These are phyloP conservation scores for Tipula vernalis DNA, from an alignment of 2,888 invertebrate genomes.

Conservation along the genomic window DNA sequence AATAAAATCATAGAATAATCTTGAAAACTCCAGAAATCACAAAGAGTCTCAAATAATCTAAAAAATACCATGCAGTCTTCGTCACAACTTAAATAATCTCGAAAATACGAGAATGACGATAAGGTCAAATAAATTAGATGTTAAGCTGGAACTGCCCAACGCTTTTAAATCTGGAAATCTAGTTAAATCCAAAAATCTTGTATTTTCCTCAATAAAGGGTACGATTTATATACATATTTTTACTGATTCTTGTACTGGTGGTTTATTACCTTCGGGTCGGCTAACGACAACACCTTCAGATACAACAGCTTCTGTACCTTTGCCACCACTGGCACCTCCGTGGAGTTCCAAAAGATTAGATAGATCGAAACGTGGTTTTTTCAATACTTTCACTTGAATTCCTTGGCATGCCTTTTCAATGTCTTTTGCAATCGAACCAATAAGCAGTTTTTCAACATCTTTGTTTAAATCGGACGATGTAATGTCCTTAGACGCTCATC, in stretches of 20 bases:
- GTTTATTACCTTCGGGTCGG: slow-evolving; percentile 93
- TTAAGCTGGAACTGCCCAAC: no score
- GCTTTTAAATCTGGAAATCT: no score
- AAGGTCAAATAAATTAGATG: no score
- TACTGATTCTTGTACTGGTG: slow-evolving; percentile 94
- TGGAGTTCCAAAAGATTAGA: slow-evolving; percentile 92
- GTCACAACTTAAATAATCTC: no score
- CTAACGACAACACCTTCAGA: slow-evolving; percentile 74
- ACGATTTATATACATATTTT: slow-evolving; percentile 14
- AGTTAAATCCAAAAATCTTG: no score
- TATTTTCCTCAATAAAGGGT: background rate
- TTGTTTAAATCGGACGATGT: slow-evolving; percentile 83
- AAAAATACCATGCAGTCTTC: no score
- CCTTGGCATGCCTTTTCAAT: slow-evolving; percentile 96
- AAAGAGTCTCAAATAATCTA: no score
- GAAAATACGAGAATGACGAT: no score
- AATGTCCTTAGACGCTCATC: slow-evolving; percentile 94
- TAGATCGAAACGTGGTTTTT: slow-evolving; percentile 95
- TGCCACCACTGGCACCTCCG: slow-evolving; percentile 64
- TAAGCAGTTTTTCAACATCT: slow-evolving; percentile 91
- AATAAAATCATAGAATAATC: no score
- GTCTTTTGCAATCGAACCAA: slow-evolving; percentile 98
- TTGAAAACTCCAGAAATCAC: no score
- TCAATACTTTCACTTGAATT: slow-evolving; percentile 97
- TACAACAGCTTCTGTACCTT: slow-evolving; percentile 53